Base-by-base conservation (phyloP, 2,113 vertebrate genomes). In the Zosterops lateralis region DNA sequence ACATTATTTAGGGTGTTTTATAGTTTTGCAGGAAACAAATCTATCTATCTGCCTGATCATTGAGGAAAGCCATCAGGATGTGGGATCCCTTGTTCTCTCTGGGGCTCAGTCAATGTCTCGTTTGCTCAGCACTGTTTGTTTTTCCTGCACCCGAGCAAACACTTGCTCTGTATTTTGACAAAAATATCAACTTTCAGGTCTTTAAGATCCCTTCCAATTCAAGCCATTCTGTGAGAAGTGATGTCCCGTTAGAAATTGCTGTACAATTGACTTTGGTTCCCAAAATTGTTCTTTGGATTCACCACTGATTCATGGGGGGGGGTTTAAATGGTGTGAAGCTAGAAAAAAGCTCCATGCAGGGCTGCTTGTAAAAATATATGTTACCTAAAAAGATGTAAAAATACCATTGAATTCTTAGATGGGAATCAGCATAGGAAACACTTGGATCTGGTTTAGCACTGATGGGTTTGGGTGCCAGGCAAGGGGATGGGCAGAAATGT, bases 291-390 rank as follows among this genome's bases (percentile, higher is more conserved):
- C n/a, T 62, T 24, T 8, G 58, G n/a, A 9, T 81, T 68, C 1
- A 0, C 60, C 21, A 3, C 12, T 3, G 28, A 17, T 66, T 67
- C 28, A 4, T 4, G 2, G 4, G 4, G 4, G 4, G 8, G 8
- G 2, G 1, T 14, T 67, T 70, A 32, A 82, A 58, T 40, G 5
- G 2, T 2, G 8, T 22, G 21, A 56, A 38, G 44, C 16, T 32
- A 79, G n/a, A 21, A 1, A 5, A 28, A 45, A 53, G 25, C 34
- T 65, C 48, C 17, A 3, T 4, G n/a, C 17, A 14, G 40, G 18
- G 58, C 67, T 32, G 40, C n/a, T 44, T 25, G 7, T 17, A 16
- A 78, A 90, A 81, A 32, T 4, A 10, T 1, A 2, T 10, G 2
- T 67, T 24, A 25, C 10, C 16, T 48, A 18, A 40, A 77, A 60